Evolutionary conservation across 2,888 invertebrate genomes (phyloP).

Genomic region (Ectemnius cavifrons): DNA sequence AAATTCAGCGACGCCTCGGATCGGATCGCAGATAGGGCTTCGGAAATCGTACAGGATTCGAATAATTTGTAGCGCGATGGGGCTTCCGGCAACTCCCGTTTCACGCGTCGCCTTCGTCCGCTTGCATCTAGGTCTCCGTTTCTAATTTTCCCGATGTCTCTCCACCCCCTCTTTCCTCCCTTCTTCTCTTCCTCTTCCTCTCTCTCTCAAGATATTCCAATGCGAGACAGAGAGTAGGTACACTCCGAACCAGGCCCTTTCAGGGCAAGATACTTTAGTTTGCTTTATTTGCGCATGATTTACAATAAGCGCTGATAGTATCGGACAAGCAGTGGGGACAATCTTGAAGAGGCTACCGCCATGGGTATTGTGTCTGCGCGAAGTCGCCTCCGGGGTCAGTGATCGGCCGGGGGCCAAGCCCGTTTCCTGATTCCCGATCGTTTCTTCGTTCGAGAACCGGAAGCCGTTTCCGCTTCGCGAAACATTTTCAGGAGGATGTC

Average conservation of each 20-base stretch:
- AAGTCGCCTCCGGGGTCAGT: slow-evolving; percentile 16
- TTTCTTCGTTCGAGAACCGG: slow-evolving; percentile 36
- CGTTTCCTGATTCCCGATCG: slow-evolving; percentile 30
- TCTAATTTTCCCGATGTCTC: slow-evolving; percentile 8
- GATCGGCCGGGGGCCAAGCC: slow-evolving; percentile 15
- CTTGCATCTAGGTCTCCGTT: slow-evolving; percentile 14
- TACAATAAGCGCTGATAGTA: too few relatives aligned
- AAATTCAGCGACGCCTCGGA: slow-evolving; percentile 71
- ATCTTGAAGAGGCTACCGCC: too few relatives aligned
- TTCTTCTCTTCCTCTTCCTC: background rate
- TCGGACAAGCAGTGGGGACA: too few relatives aligned
- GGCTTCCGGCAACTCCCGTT: slow-evolving; percentile 64
- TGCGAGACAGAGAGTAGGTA: too few relatives aligned
- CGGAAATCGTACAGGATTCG: slow-evolving; percentile 78
- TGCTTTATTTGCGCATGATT: too few relatives aligned
- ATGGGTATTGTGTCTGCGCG: slow-evolving; percentile 2
- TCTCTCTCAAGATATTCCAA: too few relatives aligned
- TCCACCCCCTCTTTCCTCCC: background rate
- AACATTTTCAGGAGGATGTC: slow-evolving; percentile 33
- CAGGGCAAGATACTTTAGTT: too few relatives aligned
- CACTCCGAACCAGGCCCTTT: background rate
- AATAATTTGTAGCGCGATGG: slow-evolving; percentile 73
- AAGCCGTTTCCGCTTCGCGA: slow-evolving; percentile 47
- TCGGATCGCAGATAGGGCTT: slow-evolving; percentile 74
- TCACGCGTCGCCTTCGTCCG: slow-evolving; percentile 17